phyloP scores from a whole-genome alignment of 2,113 vertebrate genomes.

The Alligator mississippiensis region DNA sequence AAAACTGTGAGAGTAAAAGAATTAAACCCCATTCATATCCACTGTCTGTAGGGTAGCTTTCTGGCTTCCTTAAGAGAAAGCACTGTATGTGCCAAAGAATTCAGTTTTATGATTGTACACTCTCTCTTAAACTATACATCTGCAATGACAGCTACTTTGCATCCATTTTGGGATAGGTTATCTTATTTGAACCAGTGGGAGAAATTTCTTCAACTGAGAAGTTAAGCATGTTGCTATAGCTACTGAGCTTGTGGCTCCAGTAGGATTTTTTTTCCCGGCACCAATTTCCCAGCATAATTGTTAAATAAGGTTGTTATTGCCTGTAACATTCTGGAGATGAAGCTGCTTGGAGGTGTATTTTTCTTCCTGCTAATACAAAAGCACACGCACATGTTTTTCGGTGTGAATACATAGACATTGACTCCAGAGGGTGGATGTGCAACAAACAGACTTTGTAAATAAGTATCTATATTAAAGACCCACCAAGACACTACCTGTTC shows the following conservation, averaged over 20 bases:
- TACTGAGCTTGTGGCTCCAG: conserved; percentile 53
- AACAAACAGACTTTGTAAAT: neutral
- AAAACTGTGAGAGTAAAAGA: conserved; percentile 23
- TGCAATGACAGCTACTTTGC: conserved; percentile 59
- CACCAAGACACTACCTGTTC: neutral
- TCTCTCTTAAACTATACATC: conserved; percentile 10
- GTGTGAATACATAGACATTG: rapidly evolving
- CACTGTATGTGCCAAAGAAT: conserved; percentile 9
- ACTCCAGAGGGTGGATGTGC: neutral
- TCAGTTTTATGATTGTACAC: conserved; percentile 14
- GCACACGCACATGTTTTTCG: neutral
- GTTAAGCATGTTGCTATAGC: conserved; percentile 70
- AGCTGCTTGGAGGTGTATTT: neutral
- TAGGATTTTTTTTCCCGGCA: neutral
- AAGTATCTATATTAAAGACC: neutral
- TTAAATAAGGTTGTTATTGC: conserved; percentile 20
- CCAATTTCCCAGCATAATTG: conserved; percentile 27
- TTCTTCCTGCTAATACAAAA: neutral
- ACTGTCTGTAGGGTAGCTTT: conserved; percentile 30
- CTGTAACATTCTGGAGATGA: neutral
- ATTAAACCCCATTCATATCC: conserved; percentile 32
- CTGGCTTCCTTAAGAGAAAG: conserved; percentile 23
- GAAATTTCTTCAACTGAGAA: conserved; percentile 43
- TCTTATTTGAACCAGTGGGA: conserved; percentile 38
- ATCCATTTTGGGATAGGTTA: conserved; percentile 65